Evolutionary conservation across 1,140 invertebrate genomes (phyloP), one percentile per base, ranked within the genome.

Genomic region (Chrysoperla carnea): DNA sequence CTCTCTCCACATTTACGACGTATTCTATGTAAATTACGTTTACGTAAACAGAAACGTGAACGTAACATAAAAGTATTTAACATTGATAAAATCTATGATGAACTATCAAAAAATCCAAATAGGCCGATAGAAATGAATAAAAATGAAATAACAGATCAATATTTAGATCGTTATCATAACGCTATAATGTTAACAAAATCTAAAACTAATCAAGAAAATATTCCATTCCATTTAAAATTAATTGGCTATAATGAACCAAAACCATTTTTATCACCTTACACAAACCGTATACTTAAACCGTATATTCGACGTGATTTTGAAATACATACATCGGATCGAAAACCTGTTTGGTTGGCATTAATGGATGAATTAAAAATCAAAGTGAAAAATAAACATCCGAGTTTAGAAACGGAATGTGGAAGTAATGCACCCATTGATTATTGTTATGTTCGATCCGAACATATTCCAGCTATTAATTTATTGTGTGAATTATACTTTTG

Each of bases 401-500:
- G 17, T 5, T 23, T 23, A 23, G 17, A 23, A 23, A 23, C 17
- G 17, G 17, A 23, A 23, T 3, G 17, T 23, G 17, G 5, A 23
- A 23, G 17, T 8, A 44, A 39, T 11, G 59, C 67, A 9, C 62
- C 79, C 1, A 70, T 86, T n/a, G 81, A 91, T 62, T 92, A 81
- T 63, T 84, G 79, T 45, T 92, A 91, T 58, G 76, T 92, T 1
- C 69, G 79, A 28, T 84, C 87, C 6, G 78, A 89, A 53, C 86
- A 91, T 56, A 84, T 93, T 46, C 78, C 85, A 3, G 81, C 84
- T 0, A 76, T 92, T 28, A 92, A 92, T 62, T 75, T 72, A 39
- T 57, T 92, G 8, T 85, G 83, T 40, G 71, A 76, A 45, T 74
- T 81, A 51, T 84, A 78, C 57, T 93, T 92, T 60, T 93, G 88